Percentiles rank a stretch among this genome's conserved stretches.
These are phyloP conservation scores for Metalampra italica DNA, from an alignment of 2,888 invertebrate species.

Conservation along the genomic window DNA sequence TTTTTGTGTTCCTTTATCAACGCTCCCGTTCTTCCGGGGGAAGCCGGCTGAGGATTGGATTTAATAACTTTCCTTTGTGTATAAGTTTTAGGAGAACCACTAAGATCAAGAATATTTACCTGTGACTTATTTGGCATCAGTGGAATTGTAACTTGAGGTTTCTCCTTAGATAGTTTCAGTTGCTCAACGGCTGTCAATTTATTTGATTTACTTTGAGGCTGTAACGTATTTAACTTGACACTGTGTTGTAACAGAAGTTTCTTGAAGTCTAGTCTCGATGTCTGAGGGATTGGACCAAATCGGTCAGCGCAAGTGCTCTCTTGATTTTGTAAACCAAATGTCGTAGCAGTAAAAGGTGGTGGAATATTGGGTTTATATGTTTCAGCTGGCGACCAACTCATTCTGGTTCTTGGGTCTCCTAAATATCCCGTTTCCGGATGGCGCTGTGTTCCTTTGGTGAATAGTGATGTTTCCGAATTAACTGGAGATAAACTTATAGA, in stretches of 20 bases:
- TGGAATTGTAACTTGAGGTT: slow-evolving; percentile 40
- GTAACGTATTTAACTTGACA: slow-evolving; percentile 78
- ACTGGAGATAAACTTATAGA: slow-evolving; percentile 72
- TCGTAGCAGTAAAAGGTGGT: slow-evolving; percentile 27
- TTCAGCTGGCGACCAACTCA: slow-evolving; percentile 82
- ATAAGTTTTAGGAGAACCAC: slow-evolving; percentile 84
- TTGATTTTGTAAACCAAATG: slow-evolving; percentile 45
- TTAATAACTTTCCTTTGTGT: slow-evolving; percentile 80
- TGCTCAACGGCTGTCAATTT: slow-evolving; percentile 89
- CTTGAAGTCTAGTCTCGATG: slow-evolving; percentile 91
- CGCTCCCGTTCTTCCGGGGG: slow-evolving; percentile 75
- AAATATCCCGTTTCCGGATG: slow-evolving; percentile 81
- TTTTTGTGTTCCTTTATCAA: slow-evolving; percentile 74
- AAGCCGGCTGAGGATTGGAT: slow-evolving; percentile 67
- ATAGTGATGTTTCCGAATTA: slow-evolving; percentile 67
- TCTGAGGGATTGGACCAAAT: slow-evolving; percentile 82
- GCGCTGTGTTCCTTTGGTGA: slow-evolving; percentile 61
- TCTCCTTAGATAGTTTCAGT: slow-evolving; percentile 82
- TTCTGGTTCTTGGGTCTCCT: slow-evolving; percentile 74
- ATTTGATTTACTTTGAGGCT: slow-evolving; percentile 75
- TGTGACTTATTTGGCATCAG: slow-evolving; percentile 60
- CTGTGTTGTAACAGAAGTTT: slow-evolving; percentile 87
- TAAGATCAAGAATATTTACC: slow-evolving; percentile 83
- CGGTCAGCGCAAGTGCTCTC: slow-evolving; percentile 80
- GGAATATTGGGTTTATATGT: slow-evolving; percentile 41